Base-by-base conservation (phyloP, 2,888 invertebrate species). In the Diarsia rubi region DNA sequence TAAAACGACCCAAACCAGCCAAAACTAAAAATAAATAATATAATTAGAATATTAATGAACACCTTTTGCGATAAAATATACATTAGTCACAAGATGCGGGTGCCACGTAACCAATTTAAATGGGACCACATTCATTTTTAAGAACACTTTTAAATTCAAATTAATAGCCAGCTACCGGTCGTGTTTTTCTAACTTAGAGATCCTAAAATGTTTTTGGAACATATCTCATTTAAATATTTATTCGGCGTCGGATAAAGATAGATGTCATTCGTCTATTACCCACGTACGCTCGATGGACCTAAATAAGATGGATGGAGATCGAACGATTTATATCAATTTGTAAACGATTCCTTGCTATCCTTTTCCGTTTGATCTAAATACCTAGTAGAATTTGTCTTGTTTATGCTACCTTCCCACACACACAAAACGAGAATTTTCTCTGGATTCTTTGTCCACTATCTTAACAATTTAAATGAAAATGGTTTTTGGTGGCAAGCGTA, bases 291-390 rank as follows among this genome's bases (percentile, higher is more conserved):
- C 91, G 91, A 91, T 92, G 89, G 89, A 89, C 88, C 92, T 95
- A 96, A 96, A 93, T 90, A 96, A 96, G 96, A 96, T 94, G 91
- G 93, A 96, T 96, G 90, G 92, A 88, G 88, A 88, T 81, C 75
- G 78, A 86, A 90, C 95, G 94, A 96, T 96, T 96, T 96, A 96
- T 96, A 95, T 96, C 96, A 96, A 96, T 96, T 96, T 91, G 91
- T 91, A 91, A 94, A 92, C 92, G 92, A 90, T 90, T 92, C 90
- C 90, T 90, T 90, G 86, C 90, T 90, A 92, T 91, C 91, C 92
- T 90, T 92, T 91, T 90, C 90, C 88, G 88, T 91, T 92, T 91
- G 91, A 92, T 94, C 92, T 92, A 91, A 92, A 93, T 93, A 91
- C 91, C 90, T 93, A 92, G 85, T 83, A 81, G 81, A 84, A 81